Evolutionary conservation across 2,888 invertebrate species (phyloP).

Genomic region (Zaprionus obscuricornis): DNA sequence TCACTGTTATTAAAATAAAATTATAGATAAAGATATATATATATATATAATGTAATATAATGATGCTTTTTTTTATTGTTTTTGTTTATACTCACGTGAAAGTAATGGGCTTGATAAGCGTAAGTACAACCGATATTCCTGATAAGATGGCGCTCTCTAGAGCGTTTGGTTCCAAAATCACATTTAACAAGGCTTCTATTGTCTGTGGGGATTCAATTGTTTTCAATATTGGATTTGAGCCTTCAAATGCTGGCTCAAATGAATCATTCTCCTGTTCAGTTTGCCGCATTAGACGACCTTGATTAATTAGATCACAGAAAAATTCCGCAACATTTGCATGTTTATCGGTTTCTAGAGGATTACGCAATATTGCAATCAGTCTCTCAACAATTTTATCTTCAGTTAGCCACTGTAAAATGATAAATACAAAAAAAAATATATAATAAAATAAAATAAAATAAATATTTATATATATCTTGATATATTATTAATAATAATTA

Average conservation of each 20-base stretch:
- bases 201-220: constrained; percentile 88
- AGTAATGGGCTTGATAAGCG: constrained; percentile 85
- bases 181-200: constrained; percentile 88
- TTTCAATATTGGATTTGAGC: constrained; percentile 88
- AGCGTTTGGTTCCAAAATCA: constrained; percentile 88
- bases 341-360: constrained; percentile 88
- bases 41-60: background rate
- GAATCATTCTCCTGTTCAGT: constrained; percentile 85
- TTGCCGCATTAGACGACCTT: constrained; percentile 85
- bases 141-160: constrained; percentile 89
- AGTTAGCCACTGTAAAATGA: constrained; percentile 91
- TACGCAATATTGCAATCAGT: constrained; percentile 87
- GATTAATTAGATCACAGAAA: constrained; percentile 92
- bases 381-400: constrained; percentile 93
- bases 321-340: constrained; percentile 95
- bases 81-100: constrained; percentile 72
- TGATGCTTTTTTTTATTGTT: no score
- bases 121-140: constrained; percentile 91
- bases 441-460: background rate
- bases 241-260: constrained; percentile 81
- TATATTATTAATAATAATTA: constrained; percentile 78
- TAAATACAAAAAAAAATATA: constrained; percentile 81
- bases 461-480: background rate
- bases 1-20: constrained; percentile 66
- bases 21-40: background rate